Conservation (phyloP, 2,888 invertebrate genomes). For the Allolobophora icterica region DNA sequence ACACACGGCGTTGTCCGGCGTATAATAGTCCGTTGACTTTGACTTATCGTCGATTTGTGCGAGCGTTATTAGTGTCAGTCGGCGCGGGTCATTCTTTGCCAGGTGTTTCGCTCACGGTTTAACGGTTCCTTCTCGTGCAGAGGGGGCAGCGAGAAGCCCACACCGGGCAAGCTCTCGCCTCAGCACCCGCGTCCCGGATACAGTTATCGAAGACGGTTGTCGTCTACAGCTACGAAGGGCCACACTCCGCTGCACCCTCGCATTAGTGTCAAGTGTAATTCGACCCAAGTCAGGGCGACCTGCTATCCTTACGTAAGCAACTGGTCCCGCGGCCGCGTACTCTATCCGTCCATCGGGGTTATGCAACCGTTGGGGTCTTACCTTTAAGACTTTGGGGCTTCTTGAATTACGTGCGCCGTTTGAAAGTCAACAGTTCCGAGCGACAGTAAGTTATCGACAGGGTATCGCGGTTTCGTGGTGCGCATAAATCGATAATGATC, state of each 20-base stretch:
- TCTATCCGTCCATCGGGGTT: not conserved
- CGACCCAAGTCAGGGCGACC: not conserved
- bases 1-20: not conserved
- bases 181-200: conserved; percentile 20
- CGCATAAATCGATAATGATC: not conserved
- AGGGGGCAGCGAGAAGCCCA: not conserved
- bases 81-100: not conserved
- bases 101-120: conserved; percentile 24
- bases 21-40: not conserved
- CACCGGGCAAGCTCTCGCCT: not conserved
- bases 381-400: not conserved
- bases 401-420: not conserved
- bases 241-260: conserved; percentile 18
- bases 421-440: not conserved
- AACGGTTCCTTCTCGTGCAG: conserved; percentile 20
- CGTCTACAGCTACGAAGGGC: not conserved
- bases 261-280: conserved; percentile 25
- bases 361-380: not conserved
- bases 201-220: not conserved
- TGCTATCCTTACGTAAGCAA: not conserved
- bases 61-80: conserved; percentile 23
- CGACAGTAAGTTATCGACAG: not conserved
- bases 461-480: too few species aligned
- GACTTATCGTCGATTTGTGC: conserved; percentile 3
- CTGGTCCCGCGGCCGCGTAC: not conserved